phyloP scores from a whole-genome alignment of 2,797 vertebrate genomes.

The Sebastes baramenuke region DNA sequence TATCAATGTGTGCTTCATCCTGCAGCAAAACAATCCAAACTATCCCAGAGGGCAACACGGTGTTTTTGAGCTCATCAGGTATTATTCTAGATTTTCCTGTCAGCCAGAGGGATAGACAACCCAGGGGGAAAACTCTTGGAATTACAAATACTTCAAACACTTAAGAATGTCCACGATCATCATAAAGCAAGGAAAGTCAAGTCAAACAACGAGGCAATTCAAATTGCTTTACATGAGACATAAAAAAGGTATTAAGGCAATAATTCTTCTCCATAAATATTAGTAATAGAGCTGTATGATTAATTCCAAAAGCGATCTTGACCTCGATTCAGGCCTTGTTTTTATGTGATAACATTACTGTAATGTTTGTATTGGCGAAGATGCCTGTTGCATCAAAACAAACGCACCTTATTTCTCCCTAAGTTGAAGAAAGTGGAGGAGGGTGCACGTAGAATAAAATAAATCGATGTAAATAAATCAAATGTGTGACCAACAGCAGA shows the following conservation, averaged over 20 bases:
- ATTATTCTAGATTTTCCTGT: not conserved
- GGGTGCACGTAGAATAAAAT: too few species aligned
- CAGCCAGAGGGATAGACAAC: not conserved
- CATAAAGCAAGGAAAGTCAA: not conserved
- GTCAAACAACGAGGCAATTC: not conserved
- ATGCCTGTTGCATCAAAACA: too few species aligned
- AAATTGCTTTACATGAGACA: not conserved
- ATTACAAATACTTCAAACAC: not conserved
- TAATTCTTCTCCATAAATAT: not conserved
- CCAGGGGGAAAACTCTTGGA: not conserved
- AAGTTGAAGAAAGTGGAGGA: too few species aligned
- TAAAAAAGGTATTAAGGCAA: not conserved
- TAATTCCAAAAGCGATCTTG: not conserved
- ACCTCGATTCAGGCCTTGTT: not conserved
- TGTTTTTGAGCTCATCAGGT: not conserved
- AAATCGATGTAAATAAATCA: too few species aligned
- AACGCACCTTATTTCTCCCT: too few species aligned
- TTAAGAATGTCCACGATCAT: not conserved
- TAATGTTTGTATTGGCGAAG: too few species aligned
- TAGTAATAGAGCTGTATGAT: not conserved
- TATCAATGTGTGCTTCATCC: slow-evolving; percentile 59
- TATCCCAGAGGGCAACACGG: not conserved
- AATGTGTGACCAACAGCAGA: not conserved
- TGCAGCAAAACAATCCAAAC: slow-evolving; percentile 44
- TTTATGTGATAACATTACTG: too few species aligned